Base-by-base conservation (phyloP, 2,797 vertebrate genomes). In the Menidia menidia region DNA sequence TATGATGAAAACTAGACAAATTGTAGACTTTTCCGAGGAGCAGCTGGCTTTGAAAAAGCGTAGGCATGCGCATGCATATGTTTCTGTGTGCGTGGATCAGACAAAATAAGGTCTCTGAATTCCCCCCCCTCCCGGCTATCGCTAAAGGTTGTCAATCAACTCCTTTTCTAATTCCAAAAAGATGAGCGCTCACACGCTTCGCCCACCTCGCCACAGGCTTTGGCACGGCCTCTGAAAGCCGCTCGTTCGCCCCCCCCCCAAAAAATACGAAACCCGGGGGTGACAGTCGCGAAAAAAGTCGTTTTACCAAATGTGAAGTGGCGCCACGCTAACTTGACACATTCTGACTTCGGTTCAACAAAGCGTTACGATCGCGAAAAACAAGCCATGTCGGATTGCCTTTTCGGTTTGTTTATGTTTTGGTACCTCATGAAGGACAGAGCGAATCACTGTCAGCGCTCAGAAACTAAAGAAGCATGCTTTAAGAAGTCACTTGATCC, bases 261-360 rank as follows among this genome's bases (percentile, higher is more conserved):
- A 71, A 54, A 71, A 88, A 83, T 71, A 73, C 80, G 71, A 70
- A 66, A 71, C 59, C 69, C 72, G 56, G 60, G 56, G 60, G 73
- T 60, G 66, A 67, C 35, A 19, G 73, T 80, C 80, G 84, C 82
- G 78, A 25, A 67, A 55, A 86, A 78, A 77, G 60, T 76, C 78
- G 61, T 78, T 87, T 91, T 83, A 78, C 74, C 61, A 71, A 90
- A 92, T 88, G 63, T 83, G 89, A 89, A 85, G 81, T 86, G 86
- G 88, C 74, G 81, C 88, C 83, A 75, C 86, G 83, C 89, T 88
- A 85, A 84, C 82, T 81, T 89, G 70, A 83, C 76, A 88, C 78
- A 70, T 79, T 76, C 86, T 82, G 76, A 81, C 79, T 85, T 91
- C 80, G 68, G 82, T 82, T 86, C 85, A 88, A 90, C 87, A 87